These are phyloP conservation scores for Semotilus atromaculatus DNA, from an alignment of 2,797 vertebrate genomes.

Conservation along the genomic window DNA sequence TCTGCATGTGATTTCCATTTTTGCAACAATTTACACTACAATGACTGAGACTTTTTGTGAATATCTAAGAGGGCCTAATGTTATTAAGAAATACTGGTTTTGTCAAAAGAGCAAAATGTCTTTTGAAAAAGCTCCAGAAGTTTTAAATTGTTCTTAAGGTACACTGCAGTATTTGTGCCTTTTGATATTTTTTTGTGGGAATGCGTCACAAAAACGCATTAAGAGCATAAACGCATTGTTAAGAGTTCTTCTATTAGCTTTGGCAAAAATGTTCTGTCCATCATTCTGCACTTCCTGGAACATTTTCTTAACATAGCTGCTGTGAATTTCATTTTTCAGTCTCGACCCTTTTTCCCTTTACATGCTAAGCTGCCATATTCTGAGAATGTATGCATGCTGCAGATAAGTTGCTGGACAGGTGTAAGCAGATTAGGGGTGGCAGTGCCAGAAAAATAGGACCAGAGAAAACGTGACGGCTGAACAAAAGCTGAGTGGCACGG, in stretches of 20 bases:
- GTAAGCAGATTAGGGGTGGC: constrained; percentile 53
- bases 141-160: not conserved
- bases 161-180: not conserved
- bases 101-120: not conserved
- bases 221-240: not conserved
- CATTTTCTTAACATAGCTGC: not conserved
- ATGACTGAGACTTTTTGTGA: not conserved
- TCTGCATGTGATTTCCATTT: not conserved
- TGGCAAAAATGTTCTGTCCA: not conserved
- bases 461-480: constrained; percentile 42
- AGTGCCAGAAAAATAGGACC: constrained; percentile 31
- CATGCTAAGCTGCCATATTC: constrained; percentile 54
- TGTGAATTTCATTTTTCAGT: constrained; percentile 6
- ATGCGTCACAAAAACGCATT: not conserved
- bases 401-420: constrained; percentile 58
- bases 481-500: constrained; percentile 58
- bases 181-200: not conserved
- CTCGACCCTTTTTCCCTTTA: constrained; percentile 24
- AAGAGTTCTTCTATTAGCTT: not conserved
- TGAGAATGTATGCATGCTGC: constrained; percentile 41
- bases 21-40: not conserved
- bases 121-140: not conserved
- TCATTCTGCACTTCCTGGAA: not conserved
- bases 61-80: not conserved
- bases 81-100: not conserved